These are phyloP conservation scores for Capromys pilorides DNA, from an alignment of 2,797 vertebrate genomes.

Conservation along the genomic window DNA sequence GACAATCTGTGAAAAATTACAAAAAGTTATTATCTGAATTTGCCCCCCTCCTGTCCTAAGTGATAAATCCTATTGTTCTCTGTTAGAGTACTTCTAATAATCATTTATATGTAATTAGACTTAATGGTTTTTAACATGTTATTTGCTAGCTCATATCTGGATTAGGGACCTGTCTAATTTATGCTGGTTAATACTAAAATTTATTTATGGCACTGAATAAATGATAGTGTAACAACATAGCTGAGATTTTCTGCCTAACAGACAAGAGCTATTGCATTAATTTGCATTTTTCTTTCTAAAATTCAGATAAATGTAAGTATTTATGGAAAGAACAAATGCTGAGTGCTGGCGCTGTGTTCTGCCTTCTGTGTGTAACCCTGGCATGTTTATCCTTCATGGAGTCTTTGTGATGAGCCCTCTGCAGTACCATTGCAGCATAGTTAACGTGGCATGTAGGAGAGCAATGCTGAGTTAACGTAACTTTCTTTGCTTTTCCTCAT, in stretches of 20 bases:
- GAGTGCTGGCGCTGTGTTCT: constrained; percentile 21
- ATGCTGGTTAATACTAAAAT: not conserved
- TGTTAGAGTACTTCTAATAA: not conserved
- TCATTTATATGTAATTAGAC: not conserved
- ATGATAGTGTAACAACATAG: constrained; percentile 51
- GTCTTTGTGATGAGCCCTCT: constrained; percentile 14
- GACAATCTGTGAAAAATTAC: constrained; percentile 4
- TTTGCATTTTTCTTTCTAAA: constrained; percentile 77
- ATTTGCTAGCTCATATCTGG: not conserved
- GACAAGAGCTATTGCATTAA: constrained; percentile 63
- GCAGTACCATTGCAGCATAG: not conserved
- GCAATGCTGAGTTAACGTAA: not conserved
- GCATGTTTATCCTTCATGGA: constrained; percentile 21
- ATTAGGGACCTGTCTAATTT: constrained; percentile 50
- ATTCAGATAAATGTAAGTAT: constrained; percentile 70
- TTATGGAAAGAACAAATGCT: constrained; percentile 74
- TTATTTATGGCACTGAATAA: constrained; percentile 60
- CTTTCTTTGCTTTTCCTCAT: not conserved
- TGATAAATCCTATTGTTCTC: not conserved
- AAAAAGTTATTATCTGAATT: not conserved
- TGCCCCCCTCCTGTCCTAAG: not conserved
- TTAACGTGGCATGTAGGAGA: not conserved
- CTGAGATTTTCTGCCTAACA: constrained; percentile 70
- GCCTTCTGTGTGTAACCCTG: not conserved
- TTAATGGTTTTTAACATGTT: not conserved